A percentile compares a stretch with the other conserved stretches of the same genome.
Conservation (phyloP, 1,140 invertebrate species). For the Hypsibius dujardini region DNA sequence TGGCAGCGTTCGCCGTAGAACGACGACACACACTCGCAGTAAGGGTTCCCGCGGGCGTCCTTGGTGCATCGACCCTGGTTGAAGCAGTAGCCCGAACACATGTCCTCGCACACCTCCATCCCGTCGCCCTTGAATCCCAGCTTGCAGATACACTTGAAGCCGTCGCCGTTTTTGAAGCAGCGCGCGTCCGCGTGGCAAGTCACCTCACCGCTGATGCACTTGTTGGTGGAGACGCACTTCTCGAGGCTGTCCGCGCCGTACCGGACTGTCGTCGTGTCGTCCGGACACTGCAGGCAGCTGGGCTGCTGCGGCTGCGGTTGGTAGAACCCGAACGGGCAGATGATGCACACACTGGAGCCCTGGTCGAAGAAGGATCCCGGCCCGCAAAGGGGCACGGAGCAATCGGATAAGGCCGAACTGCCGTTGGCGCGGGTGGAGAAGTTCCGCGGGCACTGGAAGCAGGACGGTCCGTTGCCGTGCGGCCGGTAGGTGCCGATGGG, state of each 20-base stretch:
- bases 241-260: slow-evolving; percentile 40
- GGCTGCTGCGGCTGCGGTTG: slow-evolving; percentile 69
- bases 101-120: slow-evolving; percentile 43
- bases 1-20: slow-evolving; percentile 72
- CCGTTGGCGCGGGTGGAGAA: too few species aligned
- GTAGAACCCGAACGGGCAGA: slow-evolving; percentile 78
- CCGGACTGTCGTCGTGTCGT: slow-evolving; percentile 72
- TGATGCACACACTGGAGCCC: too few species aligned
- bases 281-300: slow-evolving; percentile 69
- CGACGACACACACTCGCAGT: slow-evolving; percentile 68
- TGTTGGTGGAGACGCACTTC: slow-evolving; percentile 23
- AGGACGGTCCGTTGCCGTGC: too few species aligned
- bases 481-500: too few species aligned
- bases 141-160: slow-evolving; percentile 81
- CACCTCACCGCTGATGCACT: slow-evolving; percentile 44
- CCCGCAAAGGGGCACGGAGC: too few species aligned
- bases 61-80: slow-evolving; percentile 80
- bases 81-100: slow-evolving; percentile 68
- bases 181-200: slow-evolving; percentile 72
- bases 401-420: too few species aligned
- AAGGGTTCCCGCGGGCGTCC: slow-evolving; percentile 57
- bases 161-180: slow-evolving; percentile 62
- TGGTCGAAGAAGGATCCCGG: too few species aligned
- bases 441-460: too few species aligned
- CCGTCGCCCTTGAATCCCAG: slow-evolving; percentile 65